Conservation (phyloP, 1,140 invertebrate genomes). For the Charaxes varanes region DNA sequence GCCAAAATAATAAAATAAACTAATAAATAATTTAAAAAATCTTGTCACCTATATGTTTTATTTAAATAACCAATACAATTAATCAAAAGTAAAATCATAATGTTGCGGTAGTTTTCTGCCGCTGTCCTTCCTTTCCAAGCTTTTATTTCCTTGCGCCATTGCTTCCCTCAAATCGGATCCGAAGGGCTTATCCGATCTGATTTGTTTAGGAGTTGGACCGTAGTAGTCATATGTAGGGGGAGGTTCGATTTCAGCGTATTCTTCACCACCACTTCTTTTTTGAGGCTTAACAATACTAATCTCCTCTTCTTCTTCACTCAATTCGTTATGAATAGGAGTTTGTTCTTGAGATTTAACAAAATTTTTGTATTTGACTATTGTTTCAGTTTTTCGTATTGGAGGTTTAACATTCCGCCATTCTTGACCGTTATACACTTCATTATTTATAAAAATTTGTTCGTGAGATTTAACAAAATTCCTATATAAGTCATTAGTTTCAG, state of each 20-base stretch:
- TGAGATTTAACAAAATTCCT: conserved; percentile 50
- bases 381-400: conserved; percentile 36
- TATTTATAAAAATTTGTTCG: conserved; percentile 60
- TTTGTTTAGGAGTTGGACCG: conserved; percentile 67
- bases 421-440: no score
- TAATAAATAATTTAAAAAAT: conserved; percentile 16
- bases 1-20: no score
- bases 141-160: conserved; percentile 80
- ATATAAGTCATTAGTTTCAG: conserved; percentile 35
- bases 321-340: conserved; percentile 73
- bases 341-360: conserved; percentile 50
- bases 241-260: conserved; percentile 76
- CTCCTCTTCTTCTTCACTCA: conserved; percentile 51
- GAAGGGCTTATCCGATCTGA: conserved; percentile 43
- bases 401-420: no score
- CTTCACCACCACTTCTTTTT: conserved; percentile 45
- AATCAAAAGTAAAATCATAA: conserved; percentile 63
- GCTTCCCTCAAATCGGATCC: conserved; percentile 75
- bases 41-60: conserved; percentile 6
- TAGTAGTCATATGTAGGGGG: conserved; percentile 79
- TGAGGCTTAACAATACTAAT: conserved; percentile 19
- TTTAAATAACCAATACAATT: conserved; percentile 10
- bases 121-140: conserved; percentile 71
- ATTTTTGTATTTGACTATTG: conserved; percentile 44
- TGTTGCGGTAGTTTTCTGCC: conserved; percentile 38